phyloP scores from a whole-genome alignment of 1,140 invertebrate species.

The Drosophila pseudoananassae region DNA sequence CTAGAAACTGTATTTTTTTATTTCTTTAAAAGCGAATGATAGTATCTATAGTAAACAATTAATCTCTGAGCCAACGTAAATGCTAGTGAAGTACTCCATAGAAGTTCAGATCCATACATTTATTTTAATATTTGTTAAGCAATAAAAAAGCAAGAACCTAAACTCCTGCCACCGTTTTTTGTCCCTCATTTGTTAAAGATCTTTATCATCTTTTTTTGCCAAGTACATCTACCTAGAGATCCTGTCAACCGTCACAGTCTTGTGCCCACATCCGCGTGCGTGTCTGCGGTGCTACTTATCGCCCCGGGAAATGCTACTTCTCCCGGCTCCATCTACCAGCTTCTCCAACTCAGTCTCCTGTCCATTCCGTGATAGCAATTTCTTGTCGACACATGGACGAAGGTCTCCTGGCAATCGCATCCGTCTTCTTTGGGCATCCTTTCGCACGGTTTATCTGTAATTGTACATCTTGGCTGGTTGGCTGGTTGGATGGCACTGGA shows the following conservation, averaged over 20 bases:
- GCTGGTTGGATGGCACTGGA: background rate
- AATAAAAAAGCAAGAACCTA: too few species aligned
- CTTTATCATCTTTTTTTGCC: background rate
- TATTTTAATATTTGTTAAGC: too few species aligned
- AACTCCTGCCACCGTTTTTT: background rate
- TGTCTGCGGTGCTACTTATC: slow-evolving; percentile 58
- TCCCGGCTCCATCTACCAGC: background rate
- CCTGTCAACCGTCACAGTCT: background rate
- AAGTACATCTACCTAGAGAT: background rate
- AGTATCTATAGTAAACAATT: too few species aligned
- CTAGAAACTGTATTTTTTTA: too few species aligned
- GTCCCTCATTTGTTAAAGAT: background rate
- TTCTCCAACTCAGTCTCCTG: background rate
- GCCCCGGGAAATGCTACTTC: slow-evolving; percentile 39
- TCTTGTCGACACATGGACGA: slow-evolving; percentile 41
- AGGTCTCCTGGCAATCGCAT: slow-evolving; percentile 56
- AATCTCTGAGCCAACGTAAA: too few species aligned
- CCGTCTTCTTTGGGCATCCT: slow-evolving; percentile 47
- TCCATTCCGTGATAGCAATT: slow-evolving; percentile 22
- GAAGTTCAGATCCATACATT: too few species aligned
- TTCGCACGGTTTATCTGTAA: slow-evolving; percentile 70
- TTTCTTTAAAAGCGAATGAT: too few species aligned
- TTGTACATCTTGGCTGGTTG: slow-evolving; percentile 62
- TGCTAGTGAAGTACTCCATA: too few species aligned
- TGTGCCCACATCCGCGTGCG: slow-evolving; percentile 38